A percentile compares a stretch with the other conserved stretches of the same genome.
Conservation (phyloP, 2,888 invertebrate genomes). For the Ectobius pallidus region DNA sequence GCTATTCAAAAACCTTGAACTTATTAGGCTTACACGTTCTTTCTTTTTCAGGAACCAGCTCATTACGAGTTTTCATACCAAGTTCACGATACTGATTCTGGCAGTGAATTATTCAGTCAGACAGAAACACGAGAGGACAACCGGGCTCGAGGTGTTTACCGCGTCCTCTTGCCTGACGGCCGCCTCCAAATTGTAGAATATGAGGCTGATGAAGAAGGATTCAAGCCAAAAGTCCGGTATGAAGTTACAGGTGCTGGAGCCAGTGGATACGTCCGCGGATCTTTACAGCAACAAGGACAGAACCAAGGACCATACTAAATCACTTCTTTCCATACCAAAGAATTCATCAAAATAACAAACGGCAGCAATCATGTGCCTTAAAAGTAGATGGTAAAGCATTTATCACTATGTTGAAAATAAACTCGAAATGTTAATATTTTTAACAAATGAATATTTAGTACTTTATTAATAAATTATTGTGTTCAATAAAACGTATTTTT, state of each 20-base stretch:
- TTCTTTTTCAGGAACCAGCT: slow-evolving; percentile 47
- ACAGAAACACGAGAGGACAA: slow-evolving; percentile 54
- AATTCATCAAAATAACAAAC: too few species aligned
- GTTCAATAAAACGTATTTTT: too few species aligned
- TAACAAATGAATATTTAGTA: too few species aligned
- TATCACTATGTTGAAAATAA: too few species aligned
- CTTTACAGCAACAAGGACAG: slow-evolving; percentile 4
- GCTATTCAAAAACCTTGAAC: too few species aligned
- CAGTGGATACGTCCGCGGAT: slow-evolving; percentile 8
- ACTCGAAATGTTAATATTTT: too few species aligned
- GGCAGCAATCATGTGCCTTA: too few species aligned
- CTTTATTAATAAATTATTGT: too few species aligned
- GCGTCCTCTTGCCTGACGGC: slow-evolving; percentile 54
- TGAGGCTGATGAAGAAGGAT: slow-evolving; percentile 71
- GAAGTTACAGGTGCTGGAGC: slow-evolving; percentile 53
- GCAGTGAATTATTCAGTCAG: slow-evolving; percentile 55
- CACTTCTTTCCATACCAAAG: too few species aligned
- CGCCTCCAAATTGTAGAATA: slow-evolving; percentile 67
- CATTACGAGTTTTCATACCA: slow-evolving; percentile 54
- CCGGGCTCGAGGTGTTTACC: slow-evolving; percentile 54
- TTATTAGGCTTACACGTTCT: too few species aligned
- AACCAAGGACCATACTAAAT: slow-evolving; percentile 27
- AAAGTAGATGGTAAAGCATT: too few species aligned
- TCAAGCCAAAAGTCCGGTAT: slow-evolving; percentile 70
- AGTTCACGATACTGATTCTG: slow-evolving; percentile 52